A percentile compares a stretch with the other conserved stretches of the same genome.
Conservation (phyloP, 2,888 invertebrate genomes). For the Netelia melanura region DNA sequence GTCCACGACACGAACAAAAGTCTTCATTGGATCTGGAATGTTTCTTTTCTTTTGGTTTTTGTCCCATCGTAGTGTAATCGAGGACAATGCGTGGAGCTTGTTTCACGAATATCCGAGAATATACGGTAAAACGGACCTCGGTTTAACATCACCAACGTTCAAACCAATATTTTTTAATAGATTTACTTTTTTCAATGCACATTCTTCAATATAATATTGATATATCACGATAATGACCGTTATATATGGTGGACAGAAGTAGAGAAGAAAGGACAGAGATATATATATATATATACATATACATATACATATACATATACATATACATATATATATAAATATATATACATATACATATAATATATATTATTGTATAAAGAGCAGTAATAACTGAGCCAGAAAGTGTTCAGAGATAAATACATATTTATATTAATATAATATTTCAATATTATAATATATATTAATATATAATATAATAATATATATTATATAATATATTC, state of each 20-base stretch:
- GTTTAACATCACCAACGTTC: slow-evolving; percentile 35
- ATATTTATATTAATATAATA: slow-evolving; percentile 69
- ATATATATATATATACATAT: slow-evolving; percentile 47
- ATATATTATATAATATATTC: too few species aligned
- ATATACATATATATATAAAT: slow-evolving; percentile 1
- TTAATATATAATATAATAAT: background rate
- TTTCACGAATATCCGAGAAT: slow-evolving; percentile 43
- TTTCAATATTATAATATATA: slow-evolving; percentile 63
- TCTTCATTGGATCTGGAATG: slow-evolving; percentile 29
- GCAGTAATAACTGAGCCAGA: slow-evolving; percentile 62
- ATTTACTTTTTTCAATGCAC: slow-evolving; percentile 33
- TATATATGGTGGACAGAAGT: slow-evolving; percentile 59
- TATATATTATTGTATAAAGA: slow-evolving; percentile 45
- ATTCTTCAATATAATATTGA: slow-evolving; percentile 63
- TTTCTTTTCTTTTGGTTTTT: slow-evolving; percentile 43
- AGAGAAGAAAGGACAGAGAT: slow-evolving; percentile 62
- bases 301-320: slow-evolving; percentile 64
- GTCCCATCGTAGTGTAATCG: background rate
- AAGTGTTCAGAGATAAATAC: slow-evolving; percentile 73
- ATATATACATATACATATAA: slow-evolving; percentile 19
- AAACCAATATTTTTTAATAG: background rate
- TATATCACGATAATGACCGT: slow-evolving; percentile 62
- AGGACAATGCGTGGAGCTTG: slow-evolving; percentile 23
- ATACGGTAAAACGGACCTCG: slow-evolving; percentile 21
- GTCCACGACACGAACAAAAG: too few species aligned